Percentiles rank a stretch among this genome's conserved stretches.
phyloP scores from a whole-genome alignment of 1,140 invertebrate genomes.

The Papilio aristodemus region DNA sequence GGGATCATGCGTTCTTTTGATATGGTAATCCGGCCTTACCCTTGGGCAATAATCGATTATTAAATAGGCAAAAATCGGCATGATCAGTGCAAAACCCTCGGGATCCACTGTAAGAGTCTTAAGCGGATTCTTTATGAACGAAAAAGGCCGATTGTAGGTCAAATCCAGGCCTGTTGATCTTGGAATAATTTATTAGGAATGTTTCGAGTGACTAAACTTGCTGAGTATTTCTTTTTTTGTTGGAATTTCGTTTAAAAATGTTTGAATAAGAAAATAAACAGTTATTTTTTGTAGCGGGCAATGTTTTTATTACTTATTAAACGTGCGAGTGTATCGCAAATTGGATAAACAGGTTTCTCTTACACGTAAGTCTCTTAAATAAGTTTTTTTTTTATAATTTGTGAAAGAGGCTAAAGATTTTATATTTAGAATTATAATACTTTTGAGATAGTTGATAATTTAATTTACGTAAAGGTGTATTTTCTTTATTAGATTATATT shows the following conservation, averaged over 20 bases:
- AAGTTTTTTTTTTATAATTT: too few relatives aligned
- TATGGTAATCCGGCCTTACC: slow-evolving; percentile 67
- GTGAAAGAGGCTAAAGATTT: too few relatives aligned
- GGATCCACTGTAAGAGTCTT: slow-evolving; percentile 51
- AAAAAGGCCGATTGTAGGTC: slow-evolving; percentile 47
- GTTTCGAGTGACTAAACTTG: slow-evolving; percentile 24
- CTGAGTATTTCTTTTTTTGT: slow-evolving; percentile 7
- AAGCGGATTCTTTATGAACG: slow-evolving; percentile 55
- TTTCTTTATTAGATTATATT: too few relatives aligned
- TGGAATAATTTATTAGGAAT: slow-evolving; percentile 34
- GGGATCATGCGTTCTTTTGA: slow-evolving; percentile 71
- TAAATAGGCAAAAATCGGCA: slow-evolving; percentile 66
- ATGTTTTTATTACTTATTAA: background rate
- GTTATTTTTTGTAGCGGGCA: background rate
- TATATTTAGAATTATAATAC: too few relatives aligned
- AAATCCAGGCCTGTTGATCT: slow-evolving; percentile 37
- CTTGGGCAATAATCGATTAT: slow-evolving; percentile 71
- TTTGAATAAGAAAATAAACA: background rate
- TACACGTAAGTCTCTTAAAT: too few relatives aligned
- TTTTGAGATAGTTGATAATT: background rate
- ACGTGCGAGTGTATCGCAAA: background rate
- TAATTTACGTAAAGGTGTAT: too few relatives aligned
- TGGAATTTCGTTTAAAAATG: background rate
- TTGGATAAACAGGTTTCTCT: too few relatives aligned
- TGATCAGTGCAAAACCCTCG: slow-evolving; percentile 52